phyloP scores from a whole-genome alignment of 2,888 invertebrate genomes.

The Stenotaenia linearis region DNA sequence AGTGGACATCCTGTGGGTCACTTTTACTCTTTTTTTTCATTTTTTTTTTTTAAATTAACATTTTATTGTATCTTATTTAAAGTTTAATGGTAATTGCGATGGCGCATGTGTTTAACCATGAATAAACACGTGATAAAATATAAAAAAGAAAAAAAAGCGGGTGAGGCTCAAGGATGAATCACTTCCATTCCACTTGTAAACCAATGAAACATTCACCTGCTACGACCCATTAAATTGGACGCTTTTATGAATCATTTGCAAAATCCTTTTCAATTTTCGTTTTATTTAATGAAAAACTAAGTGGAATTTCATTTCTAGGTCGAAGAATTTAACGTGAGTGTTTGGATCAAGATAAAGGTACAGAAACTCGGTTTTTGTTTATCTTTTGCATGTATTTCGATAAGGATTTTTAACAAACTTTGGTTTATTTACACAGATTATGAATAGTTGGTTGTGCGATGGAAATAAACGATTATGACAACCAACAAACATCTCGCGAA shows the following conservation, averaged over 20 bases:
- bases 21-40: not conserved
- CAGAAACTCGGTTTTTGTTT: not conserved
- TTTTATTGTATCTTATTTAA: not conserved
- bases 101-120: not conserved
- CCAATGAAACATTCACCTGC: slow-evolving; percentile 5
- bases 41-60: not conserved
- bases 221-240: not conserved
- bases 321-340: not conserved
- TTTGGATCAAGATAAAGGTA: not conserved
- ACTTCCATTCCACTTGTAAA: not conserved
- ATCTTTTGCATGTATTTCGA: not conserved
- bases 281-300: too few species aligned
- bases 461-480: not conserved
- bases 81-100: not conserved
- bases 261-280: not conserved
- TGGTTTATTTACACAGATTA: not conserved
- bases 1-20: not conserved
- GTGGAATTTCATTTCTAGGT: not conserved
- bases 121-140: not conserved
- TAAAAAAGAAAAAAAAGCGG: not conserved
- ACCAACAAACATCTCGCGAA: not conserved
- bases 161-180: slow-evolving; percentile 1
- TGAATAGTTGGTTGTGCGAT: not conserved
- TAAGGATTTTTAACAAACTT: not conserved
- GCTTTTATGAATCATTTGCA: not conserved